Percentiles rank a stretch among this genome's conserved stretches.
These are phyloP conservation scores for Rosalia funebris DNA, from an alignment of 2,888 invertebrate species.

Conservation along the genomic window DNA sequence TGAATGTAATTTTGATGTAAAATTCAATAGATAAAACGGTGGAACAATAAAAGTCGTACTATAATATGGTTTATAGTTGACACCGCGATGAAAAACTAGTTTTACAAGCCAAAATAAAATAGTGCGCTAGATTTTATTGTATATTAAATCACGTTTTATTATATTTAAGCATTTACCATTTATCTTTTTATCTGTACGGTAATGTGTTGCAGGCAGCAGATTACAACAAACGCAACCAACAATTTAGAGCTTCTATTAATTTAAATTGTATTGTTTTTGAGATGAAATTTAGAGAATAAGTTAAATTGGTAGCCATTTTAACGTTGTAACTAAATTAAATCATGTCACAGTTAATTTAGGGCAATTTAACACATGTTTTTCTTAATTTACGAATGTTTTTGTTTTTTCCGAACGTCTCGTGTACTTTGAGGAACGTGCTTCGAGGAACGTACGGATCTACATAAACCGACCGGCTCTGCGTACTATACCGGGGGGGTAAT, in stretches of 20 bases:
- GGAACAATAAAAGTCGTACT: constrained; percentile 43
- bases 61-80: constrained; percentile 41
- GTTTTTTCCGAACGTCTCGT: constrained; percentile 14
- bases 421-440: constrained; percentile 10
- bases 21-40: constrained; percentile 42
- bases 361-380: constrained; percentile 54
- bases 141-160: constrained; percentile 46
- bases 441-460: not conserved
- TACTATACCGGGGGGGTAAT: too few relatives aligned
- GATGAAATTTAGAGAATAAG: constrained; percentile 36
- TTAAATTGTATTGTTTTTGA: constrained; percentile 33
- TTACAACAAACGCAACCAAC: constrained; percentile 12
- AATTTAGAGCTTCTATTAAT: constrained; percentile 20
- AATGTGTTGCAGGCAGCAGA: constrained; percentile 34
- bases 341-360: constrained; percentile 61
- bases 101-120: constrained; percentile 37
- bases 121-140: constrained; percentile 42
- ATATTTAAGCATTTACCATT: constrained; percentile 43
- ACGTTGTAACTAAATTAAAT: constrained; percentile 55
- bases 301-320: constrained; percentile 40
- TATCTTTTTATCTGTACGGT: constrained; percentile 34
- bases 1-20: constrained; percentile 27
- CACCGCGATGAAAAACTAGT: constrained; percentile 39
- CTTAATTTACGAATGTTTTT: constrained; percentile 40
- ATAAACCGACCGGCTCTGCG: too few relatives aligned